phyloP scores from a whole-genome alignment of 1,140 invertebrate genomes.

The Trissolcus basalis region DNA sequence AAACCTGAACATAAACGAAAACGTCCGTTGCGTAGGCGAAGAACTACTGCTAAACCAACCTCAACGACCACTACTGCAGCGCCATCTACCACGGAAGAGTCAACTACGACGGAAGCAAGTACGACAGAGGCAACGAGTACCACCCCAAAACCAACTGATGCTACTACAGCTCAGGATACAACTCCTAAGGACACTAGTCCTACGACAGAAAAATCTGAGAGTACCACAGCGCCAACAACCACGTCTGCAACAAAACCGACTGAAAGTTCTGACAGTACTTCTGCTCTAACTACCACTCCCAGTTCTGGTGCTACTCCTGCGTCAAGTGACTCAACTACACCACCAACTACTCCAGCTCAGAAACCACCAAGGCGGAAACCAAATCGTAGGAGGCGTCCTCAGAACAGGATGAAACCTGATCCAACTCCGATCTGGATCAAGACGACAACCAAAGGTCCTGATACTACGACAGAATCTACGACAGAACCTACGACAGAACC shows the following conservation, averaged over 20 bases:
- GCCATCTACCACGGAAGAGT: too few species aligned
- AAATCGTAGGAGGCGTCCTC: constrained; percentile 6
- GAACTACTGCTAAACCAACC: constrained; percentile 9
- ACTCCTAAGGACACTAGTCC: not conserved
- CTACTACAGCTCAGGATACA: not conserved
- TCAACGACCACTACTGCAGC: constrained; percentile 8
- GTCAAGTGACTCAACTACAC: constrained; percentile 20
- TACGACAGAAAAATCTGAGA: constrained; percentile 3
- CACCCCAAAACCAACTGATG: not conserved
- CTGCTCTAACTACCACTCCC: not conserved
- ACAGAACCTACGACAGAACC: constrained; percentile 1
- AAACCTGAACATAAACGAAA: too few species aligned
- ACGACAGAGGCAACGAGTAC: not conserved
- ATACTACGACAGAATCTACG: constrained; percentile 16
- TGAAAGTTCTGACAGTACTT: constrained; percentile 1
- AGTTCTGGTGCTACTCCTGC: constrained; percentile 1
- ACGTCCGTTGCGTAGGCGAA: not conserved
- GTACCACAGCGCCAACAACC: not conserved
- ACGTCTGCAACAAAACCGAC: not conserved
- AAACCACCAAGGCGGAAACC: constrained; percentile 17
- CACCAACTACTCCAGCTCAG: constrained; percentile 7
- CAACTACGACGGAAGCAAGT: too few species aligned
- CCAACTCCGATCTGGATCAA: constrained; percentile 54
- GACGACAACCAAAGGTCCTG: constrained; percentile 41
- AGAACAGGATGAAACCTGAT: constrained; percentile 14